Evolutionary conservation across 2,113 vertebrate species (phyloP), one percentile per base, ranked within the genome.

Genomic region (Aegotheles bennettii): DNA sequence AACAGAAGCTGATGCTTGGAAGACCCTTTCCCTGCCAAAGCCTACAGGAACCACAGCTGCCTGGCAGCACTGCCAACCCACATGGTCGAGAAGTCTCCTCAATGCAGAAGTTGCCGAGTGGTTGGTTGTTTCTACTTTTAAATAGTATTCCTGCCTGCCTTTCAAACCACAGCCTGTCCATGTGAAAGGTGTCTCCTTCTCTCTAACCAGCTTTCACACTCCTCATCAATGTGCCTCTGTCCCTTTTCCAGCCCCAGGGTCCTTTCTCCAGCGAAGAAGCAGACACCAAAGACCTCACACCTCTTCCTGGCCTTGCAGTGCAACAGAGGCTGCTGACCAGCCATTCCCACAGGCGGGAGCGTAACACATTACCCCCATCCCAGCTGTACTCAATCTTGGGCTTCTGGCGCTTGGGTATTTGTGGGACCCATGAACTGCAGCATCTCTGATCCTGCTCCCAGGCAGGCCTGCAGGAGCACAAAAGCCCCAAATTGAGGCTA

Each of bases 71-170:
- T 47, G 63, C 67, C 23, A 35, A 8, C 43, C 15, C 2, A 3
- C 4, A 2, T 0, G 0, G 12, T 1, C 20, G 3, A 63, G 57
- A 79, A 71, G 18, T 23, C 25, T 24, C 56, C 31, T 57, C 25
- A 25, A 0, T 13, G 19, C 47, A 42, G 23, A 35, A 33, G 4
- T 3, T 35, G 48, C 64, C 14, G 47, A 81, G 47, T 2, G 2
- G 38, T 15, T 13, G 47, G 15, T 35, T 43, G 13, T 60, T 93
- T 18, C 54, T 40, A 5, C 59, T 86, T 75, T 61, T 21, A 65
- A 68, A n/a, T 26, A 15, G 28, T 21, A 28, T 19, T 74, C 51
- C 65, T 20, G 35, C 35, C 50, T n/a, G n/a, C 45, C 26, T 71
- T 64, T 60, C 0, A 0, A 59, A 78, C 38, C 38, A 40, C 53